These are phyloP conservation scores for Mixornis gularis DNA, from an alignment of 2,113 vertebrate genomes.

Conservation along the genomic window DNA sequence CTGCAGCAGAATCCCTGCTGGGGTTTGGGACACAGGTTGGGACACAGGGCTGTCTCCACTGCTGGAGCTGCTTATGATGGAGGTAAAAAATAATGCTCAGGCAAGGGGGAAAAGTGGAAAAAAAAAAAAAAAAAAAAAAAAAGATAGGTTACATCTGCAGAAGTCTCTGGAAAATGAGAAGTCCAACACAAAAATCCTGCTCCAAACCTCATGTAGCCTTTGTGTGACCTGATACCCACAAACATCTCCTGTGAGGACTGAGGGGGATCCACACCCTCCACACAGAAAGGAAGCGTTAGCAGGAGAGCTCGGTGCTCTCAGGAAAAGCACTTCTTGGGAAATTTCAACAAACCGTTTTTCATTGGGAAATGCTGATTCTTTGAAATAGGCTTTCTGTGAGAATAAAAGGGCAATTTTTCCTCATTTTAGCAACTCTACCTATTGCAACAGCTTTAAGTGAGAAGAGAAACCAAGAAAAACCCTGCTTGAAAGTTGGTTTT, in stretches of 20 bases:
- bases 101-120: neutral
- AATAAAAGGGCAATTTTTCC: conserved; percentile 39
- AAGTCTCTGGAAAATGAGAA: neutral
- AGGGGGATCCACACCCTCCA: neutral
- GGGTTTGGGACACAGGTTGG: neutral
- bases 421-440: conserved; percentile 44
- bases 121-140: too few relatives aligned
- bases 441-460: neutral
- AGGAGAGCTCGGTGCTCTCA: neutral
- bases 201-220: fast-evolving
- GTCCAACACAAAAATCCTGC: neutral
- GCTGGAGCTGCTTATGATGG: fast-evolving
- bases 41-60: neutral
- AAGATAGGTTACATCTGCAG: neutral
- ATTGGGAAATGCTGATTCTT: conserved; percentile 32
- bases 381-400: conserved; percentile 9
- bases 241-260: neutral
- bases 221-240: neutral
- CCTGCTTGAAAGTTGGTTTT: neutral
- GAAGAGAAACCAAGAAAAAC: neutral
- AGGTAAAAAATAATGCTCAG: neutral
- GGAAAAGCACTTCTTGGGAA: neutral
- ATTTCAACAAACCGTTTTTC: conserved; percentile 4
- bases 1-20: neutral
- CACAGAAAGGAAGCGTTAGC: fast-evolving